Evolutionary conservation across 2,888 invertebrate genomes (phyloP).

Genomic region (Bimastos eiseni): DNA sequence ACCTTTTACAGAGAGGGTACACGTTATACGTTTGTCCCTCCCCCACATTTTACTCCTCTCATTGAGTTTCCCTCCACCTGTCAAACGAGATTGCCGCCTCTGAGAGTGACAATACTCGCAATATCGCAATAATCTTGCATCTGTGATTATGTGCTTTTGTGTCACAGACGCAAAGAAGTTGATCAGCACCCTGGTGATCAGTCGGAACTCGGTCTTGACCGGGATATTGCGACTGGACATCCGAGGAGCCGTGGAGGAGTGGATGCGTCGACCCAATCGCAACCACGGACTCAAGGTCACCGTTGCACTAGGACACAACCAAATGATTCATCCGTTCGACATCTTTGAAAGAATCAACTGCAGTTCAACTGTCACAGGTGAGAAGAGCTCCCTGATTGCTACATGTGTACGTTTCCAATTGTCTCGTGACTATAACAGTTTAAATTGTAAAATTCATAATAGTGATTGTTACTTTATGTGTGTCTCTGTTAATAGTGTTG

Average conservation of each 20-base stretch:
- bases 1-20: no score
- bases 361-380: not conserved
- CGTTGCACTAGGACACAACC: not conserved
- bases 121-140: no score
- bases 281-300: conserved; percentile 14
- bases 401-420: not conserved
- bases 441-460: no score
- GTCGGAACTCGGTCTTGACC: conserved; percentile 15
- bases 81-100: no score
- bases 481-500: no score
- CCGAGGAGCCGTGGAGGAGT: not conserved
- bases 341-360: conserved; percentile 9
- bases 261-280: not conserved
- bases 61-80: no score
- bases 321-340: not conserved
- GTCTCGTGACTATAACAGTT: not conserved
- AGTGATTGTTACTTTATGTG: no score
- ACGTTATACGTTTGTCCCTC: no score
- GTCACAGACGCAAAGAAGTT: not conserved
- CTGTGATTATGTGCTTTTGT: not conserved
- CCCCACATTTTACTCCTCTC: no score
- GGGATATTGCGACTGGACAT: conserved; percentile 1
- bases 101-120: no score
- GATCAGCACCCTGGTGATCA: not conserved
- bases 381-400: not conserved